phyloP scores from a whole-genome alignment of 1,140 invertebrate genomes.

The Drosophila arizonae region DNA sequence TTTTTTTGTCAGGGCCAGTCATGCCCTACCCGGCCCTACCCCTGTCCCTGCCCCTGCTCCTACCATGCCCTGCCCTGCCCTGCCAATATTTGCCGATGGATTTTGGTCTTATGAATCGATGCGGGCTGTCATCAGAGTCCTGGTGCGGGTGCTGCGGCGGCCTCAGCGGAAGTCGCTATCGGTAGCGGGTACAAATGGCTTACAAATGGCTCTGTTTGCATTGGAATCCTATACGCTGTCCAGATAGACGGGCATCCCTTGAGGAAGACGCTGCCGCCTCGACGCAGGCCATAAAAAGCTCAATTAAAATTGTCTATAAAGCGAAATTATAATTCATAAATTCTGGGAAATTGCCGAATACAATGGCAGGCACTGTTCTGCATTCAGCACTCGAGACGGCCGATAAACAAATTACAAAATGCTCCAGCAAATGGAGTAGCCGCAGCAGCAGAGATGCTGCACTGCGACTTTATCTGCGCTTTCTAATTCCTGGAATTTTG shows the following conservation, averaged over 20 bases:
- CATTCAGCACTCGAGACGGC: conserved; percentile 18
- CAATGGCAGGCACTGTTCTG: conserved; percentile 64
- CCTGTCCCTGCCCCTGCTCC: conserved; percentile 7
- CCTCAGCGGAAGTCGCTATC: conserved; percentile 52
- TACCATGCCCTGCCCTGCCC: conserved; percentile 17
- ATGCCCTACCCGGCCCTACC: conserved; percentile 13
- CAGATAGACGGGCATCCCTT: conserved; percentile 25
- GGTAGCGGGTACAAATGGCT: conserved; percentile 61
- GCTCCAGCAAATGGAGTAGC: conserved; percentile 29
- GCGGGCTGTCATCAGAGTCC: conserved; percentile 27
- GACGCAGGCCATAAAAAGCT: conserved; percentile 68
- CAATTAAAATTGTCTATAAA: conserved; percentile 82
- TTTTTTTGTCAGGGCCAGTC: conserved; percentile 25
- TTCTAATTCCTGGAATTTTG: conserved; percentile 32
- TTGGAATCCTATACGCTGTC: conserved; percentile 63
- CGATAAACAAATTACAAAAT: conserved; percentile 73
- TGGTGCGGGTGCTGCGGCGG: conserved; percentile 15
- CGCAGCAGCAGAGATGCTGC: conserved; percentile 3
- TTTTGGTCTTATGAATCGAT: conserved; percentile 45
- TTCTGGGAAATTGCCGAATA: conserved; percentile 80
- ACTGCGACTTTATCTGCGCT: conserved; percentile 18
- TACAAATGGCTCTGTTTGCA: conserved; percentile 72
- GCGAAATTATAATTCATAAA: conserved; percentile 81
- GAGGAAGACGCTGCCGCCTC: background rate
- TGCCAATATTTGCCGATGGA: conserved; percentile 69